Evolutionary conservation across 2,888 invertebrate species (phyloP).

Genomic region (Volucella inanis): DNA sequence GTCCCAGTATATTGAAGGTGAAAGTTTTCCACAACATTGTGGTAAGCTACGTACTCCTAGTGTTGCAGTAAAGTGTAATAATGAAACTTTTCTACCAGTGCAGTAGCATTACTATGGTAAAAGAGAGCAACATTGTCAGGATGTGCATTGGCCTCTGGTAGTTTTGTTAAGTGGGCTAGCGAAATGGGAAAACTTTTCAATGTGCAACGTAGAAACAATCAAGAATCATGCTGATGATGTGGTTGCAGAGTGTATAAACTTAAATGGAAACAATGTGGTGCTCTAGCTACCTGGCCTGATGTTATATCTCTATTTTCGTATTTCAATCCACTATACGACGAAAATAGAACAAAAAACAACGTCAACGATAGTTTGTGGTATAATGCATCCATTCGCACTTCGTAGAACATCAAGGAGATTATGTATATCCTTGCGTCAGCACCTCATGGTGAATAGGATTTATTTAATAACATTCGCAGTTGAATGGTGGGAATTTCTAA

Average conservation of each 20-base stretch:
- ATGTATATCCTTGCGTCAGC: too few species aligned
- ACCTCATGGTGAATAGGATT: too few species aligned
- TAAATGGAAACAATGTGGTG: constrained; percentile 30
- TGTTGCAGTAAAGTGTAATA: constrained; percentile 21
- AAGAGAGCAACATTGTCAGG: constrained; percentile 46
- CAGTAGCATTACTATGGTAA: constrained; percentile 40
- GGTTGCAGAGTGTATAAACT: constrained; percentile 56
- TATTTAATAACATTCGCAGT: too few species aligned
- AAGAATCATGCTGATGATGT: constrained; percentile 58
- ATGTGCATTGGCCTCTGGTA: constrained; percentile 55
- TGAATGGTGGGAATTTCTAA: too few species aligned
- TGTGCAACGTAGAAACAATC: constrained; percentile 59
- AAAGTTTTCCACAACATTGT: constrained; percentile 34
- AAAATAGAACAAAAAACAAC: too few species aligned
- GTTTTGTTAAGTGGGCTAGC: constrained; percentile 47
- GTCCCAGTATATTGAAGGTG: neutral
- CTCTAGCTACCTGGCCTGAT: constrained; percentile 25
- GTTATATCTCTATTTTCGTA: neutral
- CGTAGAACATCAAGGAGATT: too few species aligned
- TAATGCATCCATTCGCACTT: too few species aligned
- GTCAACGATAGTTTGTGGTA: too few species aligned
- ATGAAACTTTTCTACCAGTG: constrained; percentile 43
- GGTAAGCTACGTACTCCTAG: neutral
- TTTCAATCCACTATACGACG: neutral
- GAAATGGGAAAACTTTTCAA: constrained; percentile 64